Evolutionary conservation across 2,797 vertebrate species (phyloP), one percentile per base, ranked within the genome.

Genomic region (Ispidina picta): DNA sequence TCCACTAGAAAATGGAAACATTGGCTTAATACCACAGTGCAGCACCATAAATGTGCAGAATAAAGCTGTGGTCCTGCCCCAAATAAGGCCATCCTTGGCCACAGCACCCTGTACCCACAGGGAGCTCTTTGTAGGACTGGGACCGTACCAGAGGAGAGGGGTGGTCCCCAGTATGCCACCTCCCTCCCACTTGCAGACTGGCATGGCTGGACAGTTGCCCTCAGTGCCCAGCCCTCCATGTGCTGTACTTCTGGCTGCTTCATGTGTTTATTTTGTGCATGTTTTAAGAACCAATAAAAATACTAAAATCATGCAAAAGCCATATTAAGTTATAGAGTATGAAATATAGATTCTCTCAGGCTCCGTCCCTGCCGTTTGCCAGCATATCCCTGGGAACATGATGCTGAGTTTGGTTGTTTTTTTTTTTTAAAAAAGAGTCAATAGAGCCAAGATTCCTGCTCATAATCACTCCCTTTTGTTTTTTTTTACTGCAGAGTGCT

Each of bases 371-470:
- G 71, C 68, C 83, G 23, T 88, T 87, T 94, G 96, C 94, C 94
- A 95, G 90, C 86, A 86, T 92, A 87, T 80, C 75, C 81, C 60
- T 89, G 87, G 86, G 94, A 95, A 94, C 82, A 85, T 73, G 78
- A 71, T 87, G 86, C 87, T 15, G 16, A 63, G 92, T 90, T 92
- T 85, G 89, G 62, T 3, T 65, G 10, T 64, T 51, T 22, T 39
- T 39, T 39, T 39, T 39, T 39, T 39, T 15, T 15, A 8, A 83
- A 56, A 56, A 41, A 13, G 10, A 59, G 73, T 46, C 15, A n/a
- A 28, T 29, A 69, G 83, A 94, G 93, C 92, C 96, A 96, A 93
- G 72, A 94, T 94, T 94, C 92, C 86, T 79, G 58, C 49, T 89
- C 73, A 69, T 88, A 92, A 95, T 94, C 86, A 72, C 90, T 96